These are phyloP conservation scores for Phlogophora meticulosa DNA, from an alignment of 2,888 invertebrate genomes.

Conservation along the genomic window DNA sequence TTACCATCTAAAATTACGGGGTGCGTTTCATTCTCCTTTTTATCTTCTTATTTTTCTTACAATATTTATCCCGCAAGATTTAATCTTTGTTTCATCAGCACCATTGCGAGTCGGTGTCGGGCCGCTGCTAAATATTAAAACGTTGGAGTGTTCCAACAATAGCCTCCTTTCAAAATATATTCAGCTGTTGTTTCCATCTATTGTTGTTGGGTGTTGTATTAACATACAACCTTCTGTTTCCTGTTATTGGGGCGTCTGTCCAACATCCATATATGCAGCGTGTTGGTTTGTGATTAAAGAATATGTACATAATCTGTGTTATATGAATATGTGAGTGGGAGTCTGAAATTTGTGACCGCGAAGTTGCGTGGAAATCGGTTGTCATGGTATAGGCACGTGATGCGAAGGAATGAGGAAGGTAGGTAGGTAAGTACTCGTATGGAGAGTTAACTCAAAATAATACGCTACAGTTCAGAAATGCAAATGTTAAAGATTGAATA, in stretches of 20 bases:
- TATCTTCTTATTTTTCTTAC: constrained; percentile 21
- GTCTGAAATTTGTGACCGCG: too few species aligned
- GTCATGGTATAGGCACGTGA: too few species aligned
- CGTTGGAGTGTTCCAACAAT: constrained; percentile 35
- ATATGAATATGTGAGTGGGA: not conserved
- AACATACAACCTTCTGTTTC: constrained; percentile 9
- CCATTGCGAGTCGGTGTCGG: constrained; percentile 10
- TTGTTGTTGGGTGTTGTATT: constrained; percentile 18
- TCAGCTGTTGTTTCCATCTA: constrained; percentile 19
- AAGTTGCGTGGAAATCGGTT: too few species aligned
- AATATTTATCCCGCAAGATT: constrained; percentile 44
- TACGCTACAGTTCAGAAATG: too few species aligned
- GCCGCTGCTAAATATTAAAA: constrained; percentile 52
- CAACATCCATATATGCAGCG: not conserved
- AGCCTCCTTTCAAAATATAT: constrained; percentile 7
- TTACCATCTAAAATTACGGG: constrained; percentile 9
- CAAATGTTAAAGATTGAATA: too few species aligned
- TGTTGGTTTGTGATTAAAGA: not conserved
- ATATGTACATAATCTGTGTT: not conserved
- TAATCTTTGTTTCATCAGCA: constrained; percentile 56
- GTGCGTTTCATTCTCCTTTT: constrained; percentile 10
- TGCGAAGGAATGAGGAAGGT: too few species aligned
- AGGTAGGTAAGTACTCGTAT: too few species aligned
- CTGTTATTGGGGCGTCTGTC: constrained; percentile 14
- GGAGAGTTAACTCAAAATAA: too few species aligned